A percentile compares a stretch with the other conserved stretches of the same genome.
Conservation (phyloP, 2,113 vertebrate genomes). For the Nicator chloris region DNA sequence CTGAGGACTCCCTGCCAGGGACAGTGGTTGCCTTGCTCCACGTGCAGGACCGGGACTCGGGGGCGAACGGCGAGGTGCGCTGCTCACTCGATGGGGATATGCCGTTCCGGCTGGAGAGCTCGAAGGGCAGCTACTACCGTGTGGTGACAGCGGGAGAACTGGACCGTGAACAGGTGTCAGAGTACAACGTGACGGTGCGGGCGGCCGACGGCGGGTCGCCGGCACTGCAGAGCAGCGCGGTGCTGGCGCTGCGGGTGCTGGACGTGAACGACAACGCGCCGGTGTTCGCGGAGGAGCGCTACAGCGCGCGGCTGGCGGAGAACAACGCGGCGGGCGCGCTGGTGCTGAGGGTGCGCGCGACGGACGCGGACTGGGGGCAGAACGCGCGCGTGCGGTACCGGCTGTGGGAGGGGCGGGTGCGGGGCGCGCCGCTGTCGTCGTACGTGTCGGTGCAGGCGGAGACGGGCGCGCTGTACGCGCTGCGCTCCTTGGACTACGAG, state of each 20-base stretch:
- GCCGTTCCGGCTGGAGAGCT: too few relatives aligned
- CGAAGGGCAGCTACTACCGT: too few relatives aligned
- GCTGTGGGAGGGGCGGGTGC: background rate
- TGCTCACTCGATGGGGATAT: too few relatives aligned
- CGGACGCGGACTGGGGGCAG: background rate
- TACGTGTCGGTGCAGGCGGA: slow-evolving; percentile 54
- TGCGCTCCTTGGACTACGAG: background rate
- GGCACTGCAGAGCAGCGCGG: background rate
- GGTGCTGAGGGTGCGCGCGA: background rate
- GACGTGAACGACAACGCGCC: slow-evolving; percentile 57
- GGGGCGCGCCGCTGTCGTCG: background rate
- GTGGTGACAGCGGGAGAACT: too few relatives aligned
- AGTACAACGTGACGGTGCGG: slow-evolving; percentile 40
- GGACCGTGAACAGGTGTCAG: slow-evolving; percentile 17
- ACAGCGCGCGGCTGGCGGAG: background rate
- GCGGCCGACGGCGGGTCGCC: background rate
- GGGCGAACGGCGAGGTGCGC: too few relatives aligned
- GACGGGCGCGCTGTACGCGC: slow-evolving; percentile 63
- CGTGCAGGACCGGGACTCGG: too few relatives aligned
- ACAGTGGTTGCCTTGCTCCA: too few relatives aligned
- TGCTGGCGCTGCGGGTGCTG: background rate
- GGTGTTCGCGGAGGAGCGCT: background rate
- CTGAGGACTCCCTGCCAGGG: too few relatives aligned
- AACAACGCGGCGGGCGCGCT: background rate
- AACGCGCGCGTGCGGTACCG: background rate